Base-by-base conservation (phyloP, 2,113 vertebrate genomes). In the Neodontobutis hainanensis region DNA sequence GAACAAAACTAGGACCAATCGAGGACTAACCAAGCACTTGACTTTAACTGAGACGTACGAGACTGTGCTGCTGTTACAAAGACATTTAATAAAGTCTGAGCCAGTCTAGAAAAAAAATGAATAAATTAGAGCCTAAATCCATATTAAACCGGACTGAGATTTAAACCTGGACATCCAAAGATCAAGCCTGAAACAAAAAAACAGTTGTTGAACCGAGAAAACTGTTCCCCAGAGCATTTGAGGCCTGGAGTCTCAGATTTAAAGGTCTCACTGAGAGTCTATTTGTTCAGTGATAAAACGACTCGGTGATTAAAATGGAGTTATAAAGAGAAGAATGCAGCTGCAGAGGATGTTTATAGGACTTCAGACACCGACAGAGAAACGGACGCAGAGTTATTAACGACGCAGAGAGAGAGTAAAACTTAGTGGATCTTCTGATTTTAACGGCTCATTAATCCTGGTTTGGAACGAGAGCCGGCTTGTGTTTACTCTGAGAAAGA, bases 301-400 rank as follows among this genome's bases (percentile, higher is more conserved):
- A 49, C 64, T 56, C 43, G 75, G 83, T 77, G 80, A 83, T 85
- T 85, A 87, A 83, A 82, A 71, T 11, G 62, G 32, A 5, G 82
- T 56, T 56, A 73, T 83, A 80, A 80, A 82, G 67, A 84, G 19
- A 70, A 50, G 68, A 57, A 65, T 0, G 46, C 68, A 12, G 73
- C 78, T 27, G 75, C 32, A 2, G 12, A 5, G 15, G 34, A 59
- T 68, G 75, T 70, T 80, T 75, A 75, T 70, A n/a, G 16, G 69
- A 75, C 58, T 5, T 5, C 2, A 12, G 75, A 71, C 72, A 46
- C 34, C 8, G 27, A 50, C 61, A 42, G 61, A 62, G n/a, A 34
- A 42, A 43, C 16, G 56, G 51, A 12, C 7, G 0, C 15, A 62
- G 63, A 58, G 75, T 72, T 82, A 75, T 77, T 69, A 76, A 70